These are phyloP conservation scores for Nycticorax nycticorax DNA, from an alignment of 2,113 vertebrate genomes.

Conservation along the genomic window DNA sequence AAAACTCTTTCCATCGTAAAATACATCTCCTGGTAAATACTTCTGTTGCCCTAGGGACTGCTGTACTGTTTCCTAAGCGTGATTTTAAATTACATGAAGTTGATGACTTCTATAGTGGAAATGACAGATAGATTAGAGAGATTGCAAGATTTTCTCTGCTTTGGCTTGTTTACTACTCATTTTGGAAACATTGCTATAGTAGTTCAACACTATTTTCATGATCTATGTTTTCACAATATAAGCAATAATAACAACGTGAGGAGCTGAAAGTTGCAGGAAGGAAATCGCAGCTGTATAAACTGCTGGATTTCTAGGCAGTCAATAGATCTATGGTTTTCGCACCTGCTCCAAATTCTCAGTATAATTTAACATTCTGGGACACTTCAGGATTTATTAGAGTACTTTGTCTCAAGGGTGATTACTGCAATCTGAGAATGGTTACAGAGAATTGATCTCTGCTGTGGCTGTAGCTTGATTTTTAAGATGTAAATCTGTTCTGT, in stretches of 20 bases:
- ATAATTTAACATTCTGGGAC: neutral
- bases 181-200: neutral
- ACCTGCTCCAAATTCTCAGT: constrained; percentile 19
- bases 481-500: neutral
- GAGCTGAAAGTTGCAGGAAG: neutral
- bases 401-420: neutral
- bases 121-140: neutral
- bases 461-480: neutral
- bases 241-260: neutral
- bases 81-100: neutral
- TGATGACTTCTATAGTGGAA: neutral
- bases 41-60: neutral
- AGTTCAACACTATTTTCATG: neutral
- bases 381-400: neutral
- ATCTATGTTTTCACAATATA: neutral
- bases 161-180: neutral
- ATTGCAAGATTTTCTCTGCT: neutral
- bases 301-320: neutral
- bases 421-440: neutral
- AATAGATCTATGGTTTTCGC: neutral
- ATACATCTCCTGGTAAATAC: neutral
- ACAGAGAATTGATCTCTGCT: neutral
- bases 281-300: constrained; percentile 8
- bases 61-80: neutral
- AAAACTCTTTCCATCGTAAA: neutral